Evolutionary conservation across 1,140 invertebrate genomes (phyloP), one percentile per base, ranked within the genome.

Genomic region (Meloidogyne chitwoodi): DNA sequence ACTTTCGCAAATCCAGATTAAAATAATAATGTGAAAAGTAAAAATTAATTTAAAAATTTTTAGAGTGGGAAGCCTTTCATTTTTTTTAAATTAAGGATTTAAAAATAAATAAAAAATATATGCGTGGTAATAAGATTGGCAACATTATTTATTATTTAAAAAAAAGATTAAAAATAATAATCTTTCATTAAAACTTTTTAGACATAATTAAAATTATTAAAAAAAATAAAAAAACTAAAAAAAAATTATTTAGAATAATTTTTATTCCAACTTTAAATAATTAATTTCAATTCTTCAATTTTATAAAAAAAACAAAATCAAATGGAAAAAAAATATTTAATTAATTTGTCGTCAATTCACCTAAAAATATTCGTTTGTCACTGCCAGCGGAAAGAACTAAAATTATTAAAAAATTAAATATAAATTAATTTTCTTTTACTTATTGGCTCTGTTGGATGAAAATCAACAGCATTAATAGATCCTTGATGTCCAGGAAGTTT

Each of bases 401-500:
- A 41, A 29, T 27, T 41, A 19, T 72, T 6, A 73, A 65, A 16
- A 72, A 27, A 6, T 44, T 14, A 65, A 26, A 29, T 31, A 10
- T 27, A 81, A n/a, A 61, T 34, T 19, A 67, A 56, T 65, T 66
- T 80, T 84, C 26, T 63, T 26, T 90, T 89, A 93, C 92, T 87
- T 72, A 99, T 93, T 10, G 96, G 93, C 88, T 99, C 95, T 65
- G 91, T 91, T 0, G 93, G 93, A 90, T 99, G 96, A 85, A 99
- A 98, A 88, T 95, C 93, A 0, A 96, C 92, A 86, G 95, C 94
- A 87, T 98, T 99, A 3, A 99, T 94, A 79, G 94, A 93, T 26
- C 96, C 97, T 88, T 94, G 93, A 88, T 99, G 97, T 0, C 97
- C 97, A 0, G 97, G 96, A 70, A 99, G 89, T 89, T 96, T 98